Evolutionary conservation across 1,140 invertebrate species (phyloP).

Genomic region (Drosophila nikananu): DNA sequence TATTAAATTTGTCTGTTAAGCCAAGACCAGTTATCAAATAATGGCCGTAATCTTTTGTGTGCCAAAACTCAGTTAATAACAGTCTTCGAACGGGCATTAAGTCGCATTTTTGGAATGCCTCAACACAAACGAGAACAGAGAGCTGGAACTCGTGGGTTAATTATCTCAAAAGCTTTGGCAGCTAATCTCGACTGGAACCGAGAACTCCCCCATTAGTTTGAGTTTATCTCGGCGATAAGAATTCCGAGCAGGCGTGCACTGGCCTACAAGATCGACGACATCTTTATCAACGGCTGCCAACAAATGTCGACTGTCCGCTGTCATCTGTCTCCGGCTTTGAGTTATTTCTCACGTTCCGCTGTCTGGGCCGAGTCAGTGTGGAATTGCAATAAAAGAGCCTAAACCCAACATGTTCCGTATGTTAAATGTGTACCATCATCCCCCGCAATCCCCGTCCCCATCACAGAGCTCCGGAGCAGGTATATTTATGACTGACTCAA

Average conservation of each 20-base stretch:
- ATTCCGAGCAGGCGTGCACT: slow-evolving; percentile 36
- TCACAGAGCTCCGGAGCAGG: slow-evolving; percentile 14
- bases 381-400: slow-evolving; percentile 58
- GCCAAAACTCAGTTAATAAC: slow-evolving; percentile 3
- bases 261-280: slow-evolving; percentile 52
- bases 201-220: slow-evolving; percentile 11
- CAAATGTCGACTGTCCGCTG: slow-evolving; percentile 16
- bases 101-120: slow-evolving; percentile 1
- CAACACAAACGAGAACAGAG: neutral
- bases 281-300: slow-evolving; percentile 47
- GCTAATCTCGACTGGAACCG: neutral
- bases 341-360: slow-evolving; percentile 68
- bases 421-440: slow-evolving; percentile 7
- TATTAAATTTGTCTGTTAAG: neutral
- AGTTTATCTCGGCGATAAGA: slow-evolving; percentile 55
- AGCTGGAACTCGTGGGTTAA: slow-evolving; percentile 13
- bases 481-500: slow-evolving; percentile 48
- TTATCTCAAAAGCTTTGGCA: slow-evolving; percentile 1
- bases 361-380: slow-evolving; percentile 50
- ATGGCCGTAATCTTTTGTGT: neutral
- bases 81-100: neutral
- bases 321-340: slow-evolving; percentile 30
- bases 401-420: slow-evolving; percentile 18
- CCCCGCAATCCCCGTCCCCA: slow-evolving; percentile 10
- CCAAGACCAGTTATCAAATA: too few species aligned